Evolutionary conservation across 2,888 invertebrate genomes (phyloP), one percentile per base, ranked within the genome.

Genomic region (Scaptomyza cyrtandrae): DNA sequence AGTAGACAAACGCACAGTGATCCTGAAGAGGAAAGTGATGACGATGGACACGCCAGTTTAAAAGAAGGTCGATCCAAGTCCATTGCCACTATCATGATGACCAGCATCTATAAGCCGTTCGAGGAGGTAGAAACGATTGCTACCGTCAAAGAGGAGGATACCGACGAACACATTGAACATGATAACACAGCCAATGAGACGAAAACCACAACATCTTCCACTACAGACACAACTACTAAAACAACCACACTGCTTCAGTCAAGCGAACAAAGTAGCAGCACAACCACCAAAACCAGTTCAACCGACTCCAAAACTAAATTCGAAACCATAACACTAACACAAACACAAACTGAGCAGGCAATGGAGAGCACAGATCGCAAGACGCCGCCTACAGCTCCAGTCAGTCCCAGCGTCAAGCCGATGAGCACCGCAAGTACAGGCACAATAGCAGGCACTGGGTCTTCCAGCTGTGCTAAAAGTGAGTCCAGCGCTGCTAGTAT

Each of bases 331-430:
- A 73, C 70, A 43, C 60, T 65, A 9, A 78, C 78, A 53, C 71
- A 79, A 41, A 39, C 56, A 33, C 85, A 81, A 33, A 68, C 67
- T 37, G 91, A 91, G 27, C 46, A 44, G 10, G 7, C 55, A 10
- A 31, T n/a, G 13, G 74, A 74, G 6, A 31, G 75, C 6, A 62
- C 79, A 10, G 91, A 91, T 55, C 89, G 90, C 19, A 92, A 94
- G 64, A 95, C 95, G 31, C 95, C 95, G 65, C 95, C 95, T 43
- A 95, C 95, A 27, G 95, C 94, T 9, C 95, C 95, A 27, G 95
- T 95, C 0, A 95, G 95, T 90, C 95, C 95, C 39, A 90, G 74
- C 92, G 78, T 94, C 90, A 74, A 93, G 92, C 86, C 93, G 92
- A 80, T 92, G 86, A 93, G 65, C 91, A n/a, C 92, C 92, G 84